Evolutionary conservation across 2,888 invertebrate species (phyloP), one percentile per base, ranked within the genome.

Genomic region (Diadromus collaris): DNA sequence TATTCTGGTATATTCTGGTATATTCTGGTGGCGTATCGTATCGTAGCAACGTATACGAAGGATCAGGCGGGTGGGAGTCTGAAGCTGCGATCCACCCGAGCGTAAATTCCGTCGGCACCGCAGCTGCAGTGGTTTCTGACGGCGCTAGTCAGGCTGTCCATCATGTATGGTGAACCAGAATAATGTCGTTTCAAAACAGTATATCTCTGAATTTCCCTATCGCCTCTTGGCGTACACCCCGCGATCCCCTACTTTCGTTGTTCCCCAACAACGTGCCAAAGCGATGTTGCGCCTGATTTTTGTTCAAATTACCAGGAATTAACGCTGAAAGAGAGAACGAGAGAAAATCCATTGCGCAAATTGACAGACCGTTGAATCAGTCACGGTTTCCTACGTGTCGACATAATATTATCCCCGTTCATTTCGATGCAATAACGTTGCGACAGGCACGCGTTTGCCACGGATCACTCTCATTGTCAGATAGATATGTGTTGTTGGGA

Each of bases 101-200:
- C 74, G 78, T 74, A 78, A 78, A 78, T 78, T 78, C 78, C 78
- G 74, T 74, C 78, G 65, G 78, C 65, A 74, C 78, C 78, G 70
- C 78, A 78, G 74, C 78, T 70, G 78, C 78, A 78, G 78, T 78
- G 78, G 74, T 78, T 74, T 74, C 78, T 78, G 78, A 78, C 74
- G 69, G 74, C 65, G 74, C 78, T 74, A 65, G 78, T 74, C 74
- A 70, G 74, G 61, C 78, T 78, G 78, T 78, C 78, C 78, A 78
- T 78, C 78, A 78, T 78, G 77, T 77, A 77, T 73, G 77, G 77
- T 72, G 74, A 78, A 74, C 74, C 78, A 78, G 78, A 78, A 78
- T 78, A 78, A 78, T 74, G 74, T 61, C 78, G 74, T 74, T 78
- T 78, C 78, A 74, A 74, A 78, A 78, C 74, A 78, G 74, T 78